These are phyloP conservation scores for Ethmia dodecea DNA, from an alignment of 2,888 invertebrate species.

Conservation along the genomic window DNA sequence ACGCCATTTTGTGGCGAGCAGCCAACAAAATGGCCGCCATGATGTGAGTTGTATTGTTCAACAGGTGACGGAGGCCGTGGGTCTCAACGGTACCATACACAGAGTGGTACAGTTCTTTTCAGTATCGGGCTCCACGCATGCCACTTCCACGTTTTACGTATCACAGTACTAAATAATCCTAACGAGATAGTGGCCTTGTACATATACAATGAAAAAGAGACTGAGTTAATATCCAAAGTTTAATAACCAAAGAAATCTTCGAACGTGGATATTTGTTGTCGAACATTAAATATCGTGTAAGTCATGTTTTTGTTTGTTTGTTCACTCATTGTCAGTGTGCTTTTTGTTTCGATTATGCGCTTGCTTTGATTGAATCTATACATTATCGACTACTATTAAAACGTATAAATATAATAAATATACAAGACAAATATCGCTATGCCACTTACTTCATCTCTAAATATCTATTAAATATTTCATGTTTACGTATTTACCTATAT, in stretches of 20 bases:
- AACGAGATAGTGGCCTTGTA: constrained; percentile 57
- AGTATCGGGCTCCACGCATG: constrained; percentile 78
- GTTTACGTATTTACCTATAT: not conserved
- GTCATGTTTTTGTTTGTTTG: constrained; percentile 75
- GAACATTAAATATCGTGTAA: constrained; percentile 72
- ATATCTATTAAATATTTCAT: not conserved
- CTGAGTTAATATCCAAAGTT: constrained; percentile 71
- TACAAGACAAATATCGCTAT: too few species aligned
- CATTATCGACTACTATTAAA: constrained; percentile 7
- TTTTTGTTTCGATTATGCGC: constrained; percentile 59
- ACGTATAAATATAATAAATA: too few species aligned
- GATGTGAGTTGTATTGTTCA: constrained; percentile 73
- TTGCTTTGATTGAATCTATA: constrained; percentile 61
- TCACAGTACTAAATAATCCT: constrained; percentile 70
- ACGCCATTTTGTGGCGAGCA: constrained; percentile 28
- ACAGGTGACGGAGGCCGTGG: constrained; percentile 80
- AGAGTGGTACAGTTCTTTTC: constrained; percentile 81
- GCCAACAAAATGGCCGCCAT: constrained; percentile 50
- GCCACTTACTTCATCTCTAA: too few species aligned
- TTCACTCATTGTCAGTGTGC: constrained; percentile 75
- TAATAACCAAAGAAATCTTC: constrained; percentile 58
- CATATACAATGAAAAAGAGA: constrained; percentile 69
- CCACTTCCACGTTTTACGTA: constrained; percentile 81
- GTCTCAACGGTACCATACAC: constrained; percentile 80
- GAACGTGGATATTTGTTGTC: constrained; percentile 66